Evolutionary conservation across 2,888 invertebrate species (phyloP), one percentile per base, ranked within the genome.

Genomic region (Leptura quadrifasciata): DNA sequence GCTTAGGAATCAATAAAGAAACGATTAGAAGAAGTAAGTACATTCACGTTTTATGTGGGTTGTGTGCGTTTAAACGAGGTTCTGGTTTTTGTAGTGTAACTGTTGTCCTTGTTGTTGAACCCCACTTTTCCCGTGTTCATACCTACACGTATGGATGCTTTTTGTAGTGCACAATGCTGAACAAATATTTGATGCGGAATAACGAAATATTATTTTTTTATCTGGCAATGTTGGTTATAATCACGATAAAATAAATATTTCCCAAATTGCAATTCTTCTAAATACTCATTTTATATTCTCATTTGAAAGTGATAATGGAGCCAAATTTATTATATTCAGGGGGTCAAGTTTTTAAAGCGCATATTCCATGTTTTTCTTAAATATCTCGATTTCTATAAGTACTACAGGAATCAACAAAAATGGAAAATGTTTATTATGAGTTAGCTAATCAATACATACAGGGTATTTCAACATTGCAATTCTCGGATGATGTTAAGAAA

Each of bases 21-120:
- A 47, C 60, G 47, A 71, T 71, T 71, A 71, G 35, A 65, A 71
- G 35, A 24, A 65, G 47, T 21, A 24, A 65, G 47, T 35, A 61
- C 58, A 10, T 60, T 61, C 47, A 27, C 17, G 47, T 47, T 71
- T 60, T 47, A 61, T 54, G 60, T 60, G 58, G 39, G 70, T 35
- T 27, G 70, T 27, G 70, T 70, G 35, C 27, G 27, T 31, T 18
- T 24, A 47, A 60, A 70, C 58, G 47, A 58, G 39, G 58, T 47
- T 21, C 17, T 20, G 12, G n/a, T 70, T 70, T 70, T 39, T 60
- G 47, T 70, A 39, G 18, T 20, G 58, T 47, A 68, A 57, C 31
- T 68, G 21, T 57, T 68, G 64, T 35, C 64, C 64, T 47, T 64
- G 64, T 24, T 21, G 24, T 61, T 27, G n/a, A 31, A 61, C 24